Conservation (phyloP, 1,140 invertebrate species). For the Subanguina moxae region DNA sequence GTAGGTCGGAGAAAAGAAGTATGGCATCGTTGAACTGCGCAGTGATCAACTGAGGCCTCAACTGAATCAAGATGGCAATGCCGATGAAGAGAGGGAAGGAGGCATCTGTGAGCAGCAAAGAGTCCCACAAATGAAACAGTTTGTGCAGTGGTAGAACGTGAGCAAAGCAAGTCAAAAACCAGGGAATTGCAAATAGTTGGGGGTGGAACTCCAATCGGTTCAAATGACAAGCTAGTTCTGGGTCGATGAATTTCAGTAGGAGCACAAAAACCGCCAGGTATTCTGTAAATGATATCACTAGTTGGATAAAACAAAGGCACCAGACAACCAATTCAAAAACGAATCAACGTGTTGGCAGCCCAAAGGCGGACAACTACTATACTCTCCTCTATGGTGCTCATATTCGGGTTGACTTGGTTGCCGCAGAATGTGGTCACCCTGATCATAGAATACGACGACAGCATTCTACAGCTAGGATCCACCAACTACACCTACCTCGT, state of each 20-base stretch:
- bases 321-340: conserved; percentile 21
- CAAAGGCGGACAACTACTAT: conserved; percentile 79
- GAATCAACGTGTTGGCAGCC: conserved; percentile 57
- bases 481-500: conserved; percentile 52
- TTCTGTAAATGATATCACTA: too few relatives aligned
- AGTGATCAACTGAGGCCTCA: too few relatives aligned
- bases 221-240: conserved; percentile 82
- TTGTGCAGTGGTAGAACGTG: conserved; percentile 90
- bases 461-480: conserved; percentile 20
- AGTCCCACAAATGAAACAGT: conserved; percentile 96
- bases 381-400: conserved; percentile 91
- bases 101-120: conserved; percentile 82
- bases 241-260: conserved; percentile 89
- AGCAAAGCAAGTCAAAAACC: conserved; percentile 99
- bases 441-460: conserved; percentile 71
- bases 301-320: too few relatives aligned
- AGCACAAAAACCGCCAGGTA: conserved; percentile 94
- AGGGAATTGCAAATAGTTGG: conserved; percentile 95
- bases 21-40: too few relatives aligned
- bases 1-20: too few relatives aligned
- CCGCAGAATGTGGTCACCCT: conserved; percentile 85
- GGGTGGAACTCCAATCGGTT: conserved; percentile 89
- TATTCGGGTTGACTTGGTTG: conserved; percentile 89
- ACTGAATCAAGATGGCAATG: conserved; percentile 81
- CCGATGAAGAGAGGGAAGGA: conserved; percentile 92